phyloP scores from a whole-genome alignment of 2,797 vertebrate species.

The Pipistrellus pygmaeus region DNA sequence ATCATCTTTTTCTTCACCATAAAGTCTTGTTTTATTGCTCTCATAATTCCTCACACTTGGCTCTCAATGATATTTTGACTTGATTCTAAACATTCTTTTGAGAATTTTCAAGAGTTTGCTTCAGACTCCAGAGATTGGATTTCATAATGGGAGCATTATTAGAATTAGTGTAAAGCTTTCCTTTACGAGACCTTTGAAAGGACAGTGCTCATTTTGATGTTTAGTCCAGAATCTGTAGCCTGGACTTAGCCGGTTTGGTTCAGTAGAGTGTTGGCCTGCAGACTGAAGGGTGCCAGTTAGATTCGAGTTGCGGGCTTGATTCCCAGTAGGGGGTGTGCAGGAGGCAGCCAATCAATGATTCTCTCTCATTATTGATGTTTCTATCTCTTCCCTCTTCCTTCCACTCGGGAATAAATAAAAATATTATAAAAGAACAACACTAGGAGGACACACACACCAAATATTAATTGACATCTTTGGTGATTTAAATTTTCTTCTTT shows the following conservation, averaged over 20 bases:
- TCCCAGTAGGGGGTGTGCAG: too few relatives aligned
- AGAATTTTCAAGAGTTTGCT: background rate
- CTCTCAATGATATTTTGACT: background rate
- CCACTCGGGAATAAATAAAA: too few relatives aligned
- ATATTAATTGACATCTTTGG: background rate
- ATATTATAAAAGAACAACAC: background rate
- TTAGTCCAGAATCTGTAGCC: background rate
- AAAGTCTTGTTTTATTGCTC: background rate
- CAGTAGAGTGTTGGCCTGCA: too few relatives aligned
- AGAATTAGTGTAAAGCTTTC: background rate
- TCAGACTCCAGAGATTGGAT: background rate
- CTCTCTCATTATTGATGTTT: too few relatives aligned
- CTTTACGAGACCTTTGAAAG: background rate
- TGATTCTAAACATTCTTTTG: background rate
- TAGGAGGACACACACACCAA: background rate
- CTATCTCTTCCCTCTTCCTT: too few relatives aligned
- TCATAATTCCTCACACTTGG: background rate
- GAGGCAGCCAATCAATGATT: too few relatives aligned
- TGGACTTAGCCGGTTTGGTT: too few relatives aligned
- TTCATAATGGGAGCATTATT: background rate
- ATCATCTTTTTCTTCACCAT: background rate
- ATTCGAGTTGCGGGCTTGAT: too few relatives aligned
- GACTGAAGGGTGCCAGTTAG: too few relatives aligned
- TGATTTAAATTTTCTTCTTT: slow-evolving; percentile 22
- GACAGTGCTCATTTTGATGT: background rate